These are phyloP conservation scores for Marmota monax DNA, from an alignment of 2,113 vertebrate species.

Conservation along the genomic window DNA sequence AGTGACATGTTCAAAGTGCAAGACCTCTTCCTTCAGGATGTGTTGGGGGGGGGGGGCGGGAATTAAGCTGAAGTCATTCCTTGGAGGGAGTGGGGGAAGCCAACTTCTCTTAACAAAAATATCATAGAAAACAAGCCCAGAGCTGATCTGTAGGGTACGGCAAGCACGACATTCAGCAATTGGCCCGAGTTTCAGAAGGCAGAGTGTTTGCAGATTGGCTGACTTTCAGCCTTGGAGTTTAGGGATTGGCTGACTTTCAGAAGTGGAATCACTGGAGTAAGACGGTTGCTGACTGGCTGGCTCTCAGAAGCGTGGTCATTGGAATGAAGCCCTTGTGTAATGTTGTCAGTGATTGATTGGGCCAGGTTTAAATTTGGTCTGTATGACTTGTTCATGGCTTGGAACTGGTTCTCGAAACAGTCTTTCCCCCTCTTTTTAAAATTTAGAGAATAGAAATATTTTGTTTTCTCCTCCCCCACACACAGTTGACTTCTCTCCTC, in stretches of 20 bases:
- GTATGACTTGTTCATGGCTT: background rate
- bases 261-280: background rate
- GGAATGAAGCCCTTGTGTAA: background rate
- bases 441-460: background rate
- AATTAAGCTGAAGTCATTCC: background rate
- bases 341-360: background rate
- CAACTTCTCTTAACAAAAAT: background rate
- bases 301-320: background rate
- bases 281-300: background rate
- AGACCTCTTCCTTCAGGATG: background rate
- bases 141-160: background rate
- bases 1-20: background rate
- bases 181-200: background rate
- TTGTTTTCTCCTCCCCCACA: background rate
- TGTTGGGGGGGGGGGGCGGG: no score
- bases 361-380: background rate
- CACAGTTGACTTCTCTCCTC: background rate
- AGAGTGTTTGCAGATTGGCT: background rate
- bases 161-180: background rate
- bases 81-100: no score
- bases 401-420: background rate
- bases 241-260: constrained; percentile 24
- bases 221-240: background rate
- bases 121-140: rapidly evolving
- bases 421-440: background rate